Conservation (phyloP, 2,888 invertebrate genomes). For the Meta bourneti region DNA sequence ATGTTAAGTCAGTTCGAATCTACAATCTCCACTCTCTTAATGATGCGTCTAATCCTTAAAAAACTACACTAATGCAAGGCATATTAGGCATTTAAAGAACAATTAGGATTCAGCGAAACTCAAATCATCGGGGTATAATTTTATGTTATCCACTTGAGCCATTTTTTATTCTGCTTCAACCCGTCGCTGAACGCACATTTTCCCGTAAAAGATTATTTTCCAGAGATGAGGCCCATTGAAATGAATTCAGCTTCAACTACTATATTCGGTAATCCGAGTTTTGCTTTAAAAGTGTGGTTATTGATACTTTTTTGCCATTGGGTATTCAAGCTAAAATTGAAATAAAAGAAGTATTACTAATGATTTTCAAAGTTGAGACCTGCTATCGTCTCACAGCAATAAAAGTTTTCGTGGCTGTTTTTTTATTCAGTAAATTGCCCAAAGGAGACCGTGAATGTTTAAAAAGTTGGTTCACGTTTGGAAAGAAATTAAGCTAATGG, state of each 20-base stretch:
- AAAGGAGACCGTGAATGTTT: neutral
- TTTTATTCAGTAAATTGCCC: neutral
- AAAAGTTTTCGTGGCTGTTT: neutral
- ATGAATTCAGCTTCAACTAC: neutral
- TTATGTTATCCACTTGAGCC: neutral
- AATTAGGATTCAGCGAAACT: neutral
- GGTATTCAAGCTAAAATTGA: neutral
- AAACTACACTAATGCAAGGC: neutral
- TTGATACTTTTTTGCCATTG: neutral
- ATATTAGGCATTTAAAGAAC: neutral
- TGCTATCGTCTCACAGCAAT: neutral
- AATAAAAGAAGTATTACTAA: neutral
- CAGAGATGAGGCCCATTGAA: neutral
- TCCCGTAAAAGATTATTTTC: neutral
- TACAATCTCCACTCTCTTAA: neutral
- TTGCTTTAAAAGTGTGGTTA: neutral
- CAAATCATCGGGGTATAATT: neutral
- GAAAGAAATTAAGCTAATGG: neutral
- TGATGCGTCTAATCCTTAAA: neutral
- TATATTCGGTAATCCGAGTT: neutral
- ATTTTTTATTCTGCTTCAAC: neutral
- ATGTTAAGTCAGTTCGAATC: neutral
- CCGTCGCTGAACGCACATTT: neutral
- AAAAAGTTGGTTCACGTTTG: neutral
- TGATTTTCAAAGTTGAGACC: neutral